A percentile compares a stretch with the other conserved stretches of the same genome.
phyloP scores from a whole-genome alignment of 2,113 vertebrate genomes.

The Uria lomvia region DNA sequence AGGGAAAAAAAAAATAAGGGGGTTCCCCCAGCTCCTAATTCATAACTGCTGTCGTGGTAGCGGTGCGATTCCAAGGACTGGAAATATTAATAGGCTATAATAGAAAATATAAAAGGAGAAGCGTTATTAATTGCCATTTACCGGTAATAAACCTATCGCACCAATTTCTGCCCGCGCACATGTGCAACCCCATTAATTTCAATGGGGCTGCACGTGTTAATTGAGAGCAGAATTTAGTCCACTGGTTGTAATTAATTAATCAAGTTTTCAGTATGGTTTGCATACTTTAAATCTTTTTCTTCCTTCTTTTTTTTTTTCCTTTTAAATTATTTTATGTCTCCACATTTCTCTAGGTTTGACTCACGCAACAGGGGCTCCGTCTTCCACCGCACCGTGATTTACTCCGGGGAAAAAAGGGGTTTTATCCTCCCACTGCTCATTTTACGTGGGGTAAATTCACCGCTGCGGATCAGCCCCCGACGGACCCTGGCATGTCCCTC shows the following conservation, averaged over 20 bases:
- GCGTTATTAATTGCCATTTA: conserved; percentile 44
- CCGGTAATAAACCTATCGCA: conserved; percentile 44
- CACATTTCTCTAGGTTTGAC: background rate
- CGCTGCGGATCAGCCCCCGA: rapidly evolving
- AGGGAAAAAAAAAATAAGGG: conserved; percentile 49
- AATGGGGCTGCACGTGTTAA: conserved; percentile 48
- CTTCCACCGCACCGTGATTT: rapidly evolving
- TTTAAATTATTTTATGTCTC: background rate
- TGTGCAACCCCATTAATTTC: conserved; percentile 52
- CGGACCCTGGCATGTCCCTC: rapidly evolving
- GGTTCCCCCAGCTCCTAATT: conserved; percentile 68
- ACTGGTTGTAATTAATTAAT: conserved; percentile 35
- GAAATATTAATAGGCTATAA: conserved; percentile 21
- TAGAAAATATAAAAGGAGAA: conserved; percentile 10
- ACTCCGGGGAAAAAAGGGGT: rapidly evolving
- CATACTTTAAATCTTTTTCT: background rate
- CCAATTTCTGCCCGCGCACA: conserved; percentile 28
- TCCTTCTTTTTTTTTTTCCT: background rate
- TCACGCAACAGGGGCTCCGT: background rate
- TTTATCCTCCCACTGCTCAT: background rate
- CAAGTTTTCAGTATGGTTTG: conserved; percentile 1
- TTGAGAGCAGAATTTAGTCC: conserved; percentile 37
- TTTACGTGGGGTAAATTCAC: background rate
- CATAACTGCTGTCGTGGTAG: conserved; percentile 29
- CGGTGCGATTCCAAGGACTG: background rate